Base-by-base conservation (phyloP, 2,797 vertebrate genomes). In the Peromyscus melanophrys region DNA sequence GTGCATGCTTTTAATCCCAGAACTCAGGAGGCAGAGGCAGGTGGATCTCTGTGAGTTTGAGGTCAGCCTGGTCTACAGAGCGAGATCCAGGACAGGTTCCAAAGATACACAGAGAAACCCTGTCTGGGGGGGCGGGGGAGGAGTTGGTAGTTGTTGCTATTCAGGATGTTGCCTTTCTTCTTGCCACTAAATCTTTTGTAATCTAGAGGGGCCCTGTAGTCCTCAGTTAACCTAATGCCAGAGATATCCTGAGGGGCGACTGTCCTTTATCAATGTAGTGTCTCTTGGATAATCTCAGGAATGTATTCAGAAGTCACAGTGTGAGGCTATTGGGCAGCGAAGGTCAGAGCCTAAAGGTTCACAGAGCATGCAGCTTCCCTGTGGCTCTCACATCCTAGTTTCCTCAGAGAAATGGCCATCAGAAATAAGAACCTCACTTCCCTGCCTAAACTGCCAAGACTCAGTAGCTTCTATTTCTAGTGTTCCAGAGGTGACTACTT, bases 271-370 rank as follows among this genome's bases (percentile, higher is more conserved):
- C 59, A 75, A 27, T 7, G 2, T 31, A 17, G 34, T 40, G 2
- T 67, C 59, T 81, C 94, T 92, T 84, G 76, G 40, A 82, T 90
- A 96, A 57, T 52, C 55, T 59, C n/a, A 37, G 87, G n/a, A 65
- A 81, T 31, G 59, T 67, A 21, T 43, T 67, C 31, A 21, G 3
- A 92, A 91, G 61, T 86, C 83, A 67, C 37, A 3, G 76, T 37
- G 11, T 43, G 19, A 94, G n/a, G 23, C 23, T 78, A 9, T 17
- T 0, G 11, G 11, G 37, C 1, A 34, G 17, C 37, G 1, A 0
- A 2, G 2, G 23, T 0, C 16, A 1, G 40, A 9, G 8, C n/a
- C n/a, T 55, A 11, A 57, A n/a, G 6, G 31, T 40, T 11, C 78
- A 31, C 4, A 34, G 29, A 14, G 21, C 57, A 29, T 49, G 7